phyloP scores from a whole-genome alignment of 2,888 invertebrate genomes.

The Oscheius sp. region DNA sequence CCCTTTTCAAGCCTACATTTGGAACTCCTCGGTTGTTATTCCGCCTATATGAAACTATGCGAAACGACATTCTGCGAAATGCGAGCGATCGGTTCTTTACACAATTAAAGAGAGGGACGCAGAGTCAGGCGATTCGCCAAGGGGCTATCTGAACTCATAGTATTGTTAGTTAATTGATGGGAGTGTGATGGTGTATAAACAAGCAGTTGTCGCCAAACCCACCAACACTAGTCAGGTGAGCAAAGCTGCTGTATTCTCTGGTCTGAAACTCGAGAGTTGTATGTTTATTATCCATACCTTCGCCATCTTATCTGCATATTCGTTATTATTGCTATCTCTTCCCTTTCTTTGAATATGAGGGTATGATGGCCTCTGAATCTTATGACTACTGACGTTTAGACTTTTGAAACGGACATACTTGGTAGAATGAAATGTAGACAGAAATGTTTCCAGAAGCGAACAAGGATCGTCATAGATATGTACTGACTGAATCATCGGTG shows the following conservation, averaged over 20 bases:
- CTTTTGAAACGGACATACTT: too few species aligned
- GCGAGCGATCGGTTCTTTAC: constrained; percentile 30
- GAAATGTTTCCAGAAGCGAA: too few species aligned
- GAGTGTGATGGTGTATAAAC: not conserved
- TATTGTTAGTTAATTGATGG: constrained; percentile 17
- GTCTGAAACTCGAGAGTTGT: constrained; percentile 2
- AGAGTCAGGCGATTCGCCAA: constrained; percentile 8
- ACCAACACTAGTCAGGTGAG: not conserved
- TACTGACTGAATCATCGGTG: too few species aligned
- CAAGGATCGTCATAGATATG: too few species aligned
- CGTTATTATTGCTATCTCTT: too few species aligned
- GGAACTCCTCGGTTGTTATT: not conserved
- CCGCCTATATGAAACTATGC: not conserved
- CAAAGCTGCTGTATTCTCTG: constrained; percentile 3
- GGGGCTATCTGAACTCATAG: constrained; percentile 5
- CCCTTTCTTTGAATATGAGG: too few species aligned
- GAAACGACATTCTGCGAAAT: constrained; percentile 24
- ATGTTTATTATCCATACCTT: too few species aligned
- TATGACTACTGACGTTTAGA: too few species aligned
- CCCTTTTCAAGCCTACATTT: not conserved
- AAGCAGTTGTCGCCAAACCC: not conserved
- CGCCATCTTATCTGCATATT: too few species aligned
- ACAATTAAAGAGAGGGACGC: constrained; percentile 32
- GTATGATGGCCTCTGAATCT: too few species aligned
- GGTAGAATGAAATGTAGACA: too few species aligned